Percentiles rank a stretch among this genome's conserved stretches.
These are phyloP conservation scores for Phaenicophaeus curvirostris DNA, from an alignment of 2,797 vertebrate species.

Conservation along the genomic window DNA sequence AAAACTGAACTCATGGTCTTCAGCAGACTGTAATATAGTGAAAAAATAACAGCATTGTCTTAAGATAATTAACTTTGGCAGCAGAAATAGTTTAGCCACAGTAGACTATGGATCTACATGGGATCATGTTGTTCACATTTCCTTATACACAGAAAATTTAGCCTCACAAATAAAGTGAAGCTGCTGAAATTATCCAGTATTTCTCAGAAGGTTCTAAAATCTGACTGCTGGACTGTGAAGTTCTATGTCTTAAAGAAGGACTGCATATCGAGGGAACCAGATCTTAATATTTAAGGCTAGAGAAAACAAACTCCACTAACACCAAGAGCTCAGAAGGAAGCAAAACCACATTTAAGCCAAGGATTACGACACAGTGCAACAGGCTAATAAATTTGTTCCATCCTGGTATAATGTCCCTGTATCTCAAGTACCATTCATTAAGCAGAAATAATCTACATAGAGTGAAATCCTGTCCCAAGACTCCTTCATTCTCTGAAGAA, in stretches of 20 bases:
- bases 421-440: background rate
- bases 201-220: background rate
- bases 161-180: background rate
- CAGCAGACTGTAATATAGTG: background rate
- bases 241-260: background rate
- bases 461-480: background rate
- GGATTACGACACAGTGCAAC: background rate
- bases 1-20: background rate
- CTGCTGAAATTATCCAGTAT: background rate
- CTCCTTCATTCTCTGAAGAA: background rate
- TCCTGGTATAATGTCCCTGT: background rate
- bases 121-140: background rate
- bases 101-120: background rate
- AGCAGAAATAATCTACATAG: background rate
- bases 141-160: background rate
- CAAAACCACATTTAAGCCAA: background rate
- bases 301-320: background rate
- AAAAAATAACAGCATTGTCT: constrained; percentile 24
- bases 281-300: background rate
- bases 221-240: background rate
- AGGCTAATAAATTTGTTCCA: background rate
- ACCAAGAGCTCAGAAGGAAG: background rate
- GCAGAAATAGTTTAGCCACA: background rate
- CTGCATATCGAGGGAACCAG: background rate
- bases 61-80: background rate